These are phyloP conservation scores for Pogonophryne albipinna DNA, from an alignment of 2,797 vertebrate genomes.

Conservation along the genomic window DNA sequence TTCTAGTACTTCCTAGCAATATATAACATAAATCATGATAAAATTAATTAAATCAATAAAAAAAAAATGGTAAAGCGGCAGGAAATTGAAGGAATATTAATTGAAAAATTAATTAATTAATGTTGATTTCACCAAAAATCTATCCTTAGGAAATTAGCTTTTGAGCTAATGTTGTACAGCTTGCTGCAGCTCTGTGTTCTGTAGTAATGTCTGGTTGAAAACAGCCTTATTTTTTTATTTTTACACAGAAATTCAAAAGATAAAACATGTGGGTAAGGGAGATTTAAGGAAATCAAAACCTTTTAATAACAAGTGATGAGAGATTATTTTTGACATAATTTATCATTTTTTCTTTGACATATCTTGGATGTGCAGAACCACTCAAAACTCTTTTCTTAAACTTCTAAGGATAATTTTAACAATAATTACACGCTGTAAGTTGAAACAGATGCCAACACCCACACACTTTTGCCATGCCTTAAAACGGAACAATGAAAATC, in stretches of 20 bases:
- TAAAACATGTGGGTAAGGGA: background rate
- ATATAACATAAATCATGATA: background rate
- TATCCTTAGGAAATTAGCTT: background rate
- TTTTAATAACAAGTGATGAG: background rate
- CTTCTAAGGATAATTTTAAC: background rate
- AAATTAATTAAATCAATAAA: background rate
- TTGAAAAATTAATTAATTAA: background rate
- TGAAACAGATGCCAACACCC: slow-evolving; percentile 15
- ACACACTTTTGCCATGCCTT: background rate
- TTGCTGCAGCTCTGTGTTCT: background rate
- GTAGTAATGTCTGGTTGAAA: background rate
- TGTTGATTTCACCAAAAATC: background rate
- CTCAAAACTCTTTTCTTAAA: background rate
- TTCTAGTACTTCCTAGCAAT: background rate
- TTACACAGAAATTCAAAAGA: background rate
- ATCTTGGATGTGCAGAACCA: slow-evolving; percentile 18
- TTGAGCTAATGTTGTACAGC: background rate
- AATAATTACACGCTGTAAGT: background rate
- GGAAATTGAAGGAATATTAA: background rate
- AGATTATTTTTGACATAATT: slow-evolving; percentile 28
- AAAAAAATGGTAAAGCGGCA: background rate
- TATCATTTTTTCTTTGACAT: slow-evolving; percentile 26
- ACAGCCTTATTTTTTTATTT: background rate
- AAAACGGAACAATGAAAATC: background rate
- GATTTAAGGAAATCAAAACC: background rate